Percentiles rank a stretch among this genome's conserved stretches.
Evolutionary conservation across 1,140 invertebrate species (phyloP).

Genomic region (Hylaeus anthracinus): DNA sequence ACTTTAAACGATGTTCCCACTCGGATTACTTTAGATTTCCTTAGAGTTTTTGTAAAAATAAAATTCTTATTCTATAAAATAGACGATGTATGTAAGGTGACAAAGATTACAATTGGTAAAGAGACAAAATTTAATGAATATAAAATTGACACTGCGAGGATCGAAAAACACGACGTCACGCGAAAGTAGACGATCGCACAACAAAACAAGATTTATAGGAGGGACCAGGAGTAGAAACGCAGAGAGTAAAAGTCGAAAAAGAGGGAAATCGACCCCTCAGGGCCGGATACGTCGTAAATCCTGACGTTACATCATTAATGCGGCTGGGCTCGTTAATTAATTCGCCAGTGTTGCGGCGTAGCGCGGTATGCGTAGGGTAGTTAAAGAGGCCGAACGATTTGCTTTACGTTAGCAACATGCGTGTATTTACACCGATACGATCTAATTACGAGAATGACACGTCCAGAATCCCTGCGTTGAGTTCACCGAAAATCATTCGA

Average conservation of each 20-base stretch:
- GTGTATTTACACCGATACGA: slow-evolving; percentile 42
- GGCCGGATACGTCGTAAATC: slow-evolving; percentile 34
- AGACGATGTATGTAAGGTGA: no score
- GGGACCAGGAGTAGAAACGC: no score
- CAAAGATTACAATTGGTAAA: no score
- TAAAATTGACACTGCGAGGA: no score
- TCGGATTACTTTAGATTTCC: no score
- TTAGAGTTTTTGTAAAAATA: no score
- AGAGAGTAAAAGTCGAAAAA: background rate
- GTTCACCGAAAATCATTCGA: slow-evolving; percentile 29
- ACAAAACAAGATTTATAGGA: no score
- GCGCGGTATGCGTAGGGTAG: background rate
- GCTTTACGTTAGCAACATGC: slow-evolving; percentile 23
- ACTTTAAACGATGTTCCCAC: no score
- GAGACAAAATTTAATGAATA: no score
- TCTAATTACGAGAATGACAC: slow-evolving; percentile 49
- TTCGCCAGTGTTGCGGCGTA: slow-evolving; percentile 30
- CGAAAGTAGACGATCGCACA: no score
- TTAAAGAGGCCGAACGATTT: slow-evolving; percentile 40
- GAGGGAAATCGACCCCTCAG: slow-evolving; percentile 13
- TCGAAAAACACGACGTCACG: no score
- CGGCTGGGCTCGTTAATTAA: slow-evolving; percentile 47
- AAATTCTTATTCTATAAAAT: no score
- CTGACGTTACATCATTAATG: slow-evolving; percentile 52
- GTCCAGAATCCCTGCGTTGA: slow-evolving; percentile 25